Base-by-base conservation (phyloP, 2,113 vertebrate genomes). In the Ictalurus furcatus region DNA sequence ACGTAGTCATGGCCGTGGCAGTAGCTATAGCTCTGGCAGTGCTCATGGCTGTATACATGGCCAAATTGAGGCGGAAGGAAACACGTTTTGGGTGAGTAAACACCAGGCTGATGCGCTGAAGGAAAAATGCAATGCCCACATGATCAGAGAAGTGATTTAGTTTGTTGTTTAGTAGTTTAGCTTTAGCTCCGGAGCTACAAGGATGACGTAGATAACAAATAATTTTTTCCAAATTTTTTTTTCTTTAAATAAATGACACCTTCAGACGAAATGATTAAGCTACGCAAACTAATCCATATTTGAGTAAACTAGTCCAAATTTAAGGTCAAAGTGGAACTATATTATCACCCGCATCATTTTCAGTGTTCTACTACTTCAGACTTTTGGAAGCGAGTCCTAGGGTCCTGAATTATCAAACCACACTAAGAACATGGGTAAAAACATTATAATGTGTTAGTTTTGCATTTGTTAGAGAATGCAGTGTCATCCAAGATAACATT, bases 81-180 rank as follows among this genome's bases (percentile, higher is more conserved):
- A 98, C 97, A 0, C 96, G 97, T 3, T 98, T 97, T 0, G 97
- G 97, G 97, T 98, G 91, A 48, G 94, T 94, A 84, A 16, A 28
- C 2, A 25, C 2, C 12, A 28, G 12, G 21, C 34, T 40, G 19
- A 8, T 34, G 9, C 16, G 19, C 6, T 52, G 23, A 79, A 17
- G 30, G 2, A 8, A 30, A 67, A 30, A 37, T 37, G 6, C 69
- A 19, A 19, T 67, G 28, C 19, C 71, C 34, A 17, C 34, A 40
- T 23, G 17, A 76, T 67, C 28, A 1, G 28, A 4, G 12, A 67
- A 30, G 69, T 73, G 30, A 30, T 69, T n/a, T 69, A 73, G 65
- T 30, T 69, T 69, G 69, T 73, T 73, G 69, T 73, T 73, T 73
- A 5, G 30, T 37, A 17, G 16, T 17, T 73, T 37, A 73, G 34